Base-by-base conservation (phyloP, 2,888 invertebrate species). In the Temnothorax rugatulus region DNA sequence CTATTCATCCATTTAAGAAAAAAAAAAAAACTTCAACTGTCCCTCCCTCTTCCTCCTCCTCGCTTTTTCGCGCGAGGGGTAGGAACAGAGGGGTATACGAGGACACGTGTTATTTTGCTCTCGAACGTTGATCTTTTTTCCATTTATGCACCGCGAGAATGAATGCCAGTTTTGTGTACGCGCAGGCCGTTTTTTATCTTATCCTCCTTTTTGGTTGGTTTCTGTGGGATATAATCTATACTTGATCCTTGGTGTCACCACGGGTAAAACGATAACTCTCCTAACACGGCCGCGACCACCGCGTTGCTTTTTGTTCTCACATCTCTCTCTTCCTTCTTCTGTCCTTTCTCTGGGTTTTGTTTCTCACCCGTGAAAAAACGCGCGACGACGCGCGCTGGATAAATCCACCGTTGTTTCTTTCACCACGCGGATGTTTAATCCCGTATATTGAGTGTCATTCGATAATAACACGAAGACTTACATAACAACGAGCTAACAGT, bases 1-100 rank as follows among this genome's bases (percentile, higher is more conserved):
- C 92, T 89, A 93, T 92, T 93, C 90, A 93, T 93, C 93, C 93
- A 94, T 93, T 91, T 93, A 94, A 91, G 92, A 90, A 38, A 64
- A 44, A 66, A 92, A 90, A 41, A 41, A 44, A 25, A 92, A 47
- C 38, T 57, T 93, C 92, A 93, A 91, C 93, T 91, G 92, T 92
- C 93, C 93, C 90, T 91, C 88, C 89, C 90, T 91, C 88, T 84
- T 79, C 59, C 61, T 41, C 64, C 71, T 77, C 84, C 59, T 82
- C 69, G 75, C 83, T 71, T 84, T 52, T 29, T 44, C 47, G 75
- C 79, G 54, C 73, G 84, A 54, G 73, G 83, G 57, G 59, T 21
- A 66, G 82, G 66, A 79, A 76, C 21, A 15, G 69, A 81, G 76
- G 81, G 75, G 61, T 18, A 47, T 18, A 50, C 59, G 41, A 41